Base-by-base conservation (phyloP, 2,888 invertebrate species). In the Cryptocephalus primarius region DNA sequence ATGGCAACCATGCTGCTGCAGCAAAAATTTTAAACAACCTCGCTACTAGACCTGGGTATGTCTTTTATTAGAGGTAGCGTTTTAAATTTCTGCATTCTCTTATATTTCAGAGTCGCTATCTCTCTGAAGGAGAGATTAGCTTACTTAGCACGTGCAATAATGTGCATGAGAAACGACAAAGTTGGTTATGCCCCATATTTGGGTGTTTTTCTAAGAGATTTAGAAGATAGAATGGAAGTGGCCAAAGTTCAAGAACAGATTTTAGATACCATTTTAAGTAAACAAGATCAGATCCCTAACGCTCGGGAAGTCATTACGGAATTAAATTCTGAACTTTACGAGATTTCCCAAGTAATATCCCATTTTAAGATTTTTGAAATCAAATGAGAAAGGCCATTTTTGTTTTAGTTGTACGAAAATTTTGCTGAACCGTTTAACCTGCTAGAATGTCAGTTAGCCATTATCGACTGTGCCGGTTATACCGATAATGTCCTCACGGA, bases 211-310 rank as follows among this genome's bases (percentile, higher is more conserved):
- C 73, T 93, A 47, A 84, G 89, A 56, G 89, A 93, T 61, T 72
- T 95, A 43, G 92, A 94, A 70, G 96, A 96, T 70, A 91, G 90
- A 69, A 82, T 86, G 65, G 94, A 95, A 73, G 91, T 95, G 52
- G 88, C 89, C 13, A 79, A 85, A 57, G 84, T 91, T 49, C 91
- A 90, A 67, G 83, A 84, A 58, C 73, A 70, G 38, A 79, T 88
- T 46, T 68, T 85, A 33, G 80, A 82, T 51, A 79, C 80, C 9
- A 75, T 92, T 52, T 73, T 74, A 38, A 76, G 72, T 55, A 62
- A 75, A 46, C 65, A 70, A 39, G 62, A 67, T n/a, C 62, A 61
- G 38, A 48, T 60, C 38, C 59, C 62, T 1, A 64, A 63, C 42
- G 59, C 68, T 1, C 63, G 67, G 45, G 79, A 78, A 60, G 84